phyloP scores from a whole-genome alignment of 2,888 invertebrate species.

The Ormyrus thymus region DNA sequence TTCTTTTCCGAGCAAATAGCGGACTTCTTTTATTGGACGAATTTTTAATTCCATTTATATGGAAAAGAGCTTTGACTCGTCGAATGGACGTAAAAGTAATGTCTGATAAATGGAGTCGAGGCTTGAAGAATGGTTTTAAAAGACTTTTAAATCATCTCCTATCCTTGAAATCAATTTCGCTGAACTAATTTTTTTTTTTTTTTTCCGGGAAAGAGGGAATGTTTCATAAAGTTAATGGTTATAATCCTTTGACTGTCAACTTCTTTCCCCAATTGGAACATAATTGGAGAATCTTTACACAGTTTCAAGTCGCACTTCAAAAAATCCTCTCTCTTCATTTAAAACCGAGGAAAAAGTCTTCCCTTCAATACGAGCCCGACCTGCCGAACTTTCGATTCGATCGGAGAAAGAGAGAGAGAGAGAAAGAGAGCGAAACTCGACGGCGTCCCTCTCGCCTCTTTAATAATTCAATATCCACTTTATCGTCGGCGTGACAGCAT shows the following conservation, averaged over 20 bases:
- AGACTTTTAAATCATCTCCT: too few relatives aligned
- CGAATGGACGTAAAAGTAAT: too few relatives aligned
- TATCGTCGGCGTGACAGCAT: constrained; percentile 35
- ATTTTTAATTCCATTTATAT: too few relatives aligned
- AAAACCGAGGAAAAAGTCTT: background rate
- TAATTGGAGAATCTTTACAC: too few relatives aligned
- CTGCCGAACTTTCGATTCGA: constrained; percentile 6
- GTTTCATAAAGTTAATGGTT: background rate
- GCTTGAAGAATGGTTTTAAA: too few relatives aligned
- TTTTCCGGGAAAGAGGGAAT: background rate
- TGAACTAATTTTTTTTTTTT: constrained; percentile 2
- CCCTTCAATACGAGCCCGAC: background rate
- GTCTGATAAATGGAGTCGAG: too few relatives aligned
- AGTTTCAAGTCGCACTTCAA: background rate
- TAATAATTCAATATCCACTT: constrained; percentile 50
- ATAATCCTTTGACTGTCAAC: too few relatives aligned
- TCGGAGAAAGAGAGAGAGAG: constrained; percentile 29
- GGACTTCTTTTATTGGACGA: too few relatives aligned
- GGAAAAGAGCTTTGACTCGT: too few relatives aligned
- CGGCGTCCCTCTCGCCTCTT: constrained; percentile 22
- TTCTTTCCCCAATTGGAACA: too few relatives aligned
- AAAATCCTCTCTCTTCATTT: background rate
- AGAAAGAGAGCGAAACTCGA: constrained; percentile 20
- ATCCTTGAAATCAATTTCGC: constrained; percentile 8
- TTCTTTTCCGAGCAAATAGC: too few relatives aligned